phyloP scores from a whole-genome alignment of 2,888 invertebrate species.

The Cantharis rustica region DNA sequence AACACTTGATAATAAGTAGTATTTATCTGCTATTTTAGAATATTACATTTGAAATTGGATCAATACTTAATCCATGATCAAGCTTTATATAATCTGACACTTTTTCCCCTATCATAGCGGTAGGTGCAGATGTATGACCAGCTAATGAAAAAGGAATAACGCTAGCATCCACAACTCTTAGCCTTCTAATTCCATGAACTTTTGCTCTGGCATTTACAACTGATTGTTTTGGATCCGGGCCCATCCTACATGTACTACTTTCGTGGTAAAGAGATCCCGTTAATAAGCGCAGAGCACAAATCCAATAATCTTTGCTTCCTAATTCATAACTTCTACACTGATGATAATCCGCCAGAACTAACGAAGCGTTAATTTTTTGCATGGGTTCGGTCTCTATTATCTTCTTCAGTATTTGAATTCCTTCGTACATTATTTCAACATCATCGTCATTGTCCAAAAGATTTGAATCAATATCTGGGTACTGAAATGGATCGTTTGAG shows the following conservation, averaged over 20 bases:
- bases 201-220: conserved; percentile 41
- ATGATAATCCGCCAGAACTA: conserved; percentile 48
- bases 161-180: conserved; percentile 55
- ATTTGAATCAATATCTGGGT: conserved; percentile 41
- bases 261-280: conserved; percentile 27
- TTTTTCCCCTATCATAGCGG: conserved; percentile 63
- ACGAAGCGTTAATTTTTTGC: conserved; percentile 60
- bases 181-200: conserved; percentile 67
- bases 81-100: conserved; percentile 2
- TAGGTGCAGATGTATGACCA: conserved; percentile 59
- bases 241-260: conserved; percentile 34
- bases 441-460: conserved; percentile 56
- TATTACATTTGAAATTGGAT: neutral
- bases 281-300: conserved; percentile 32
- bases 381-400: conserved; percentile 60
- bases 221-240: conserved; percentile 21
- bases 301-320: conserved; percentile 30
- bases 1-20: no score
- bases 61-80: neutral
- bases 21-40: neutral
- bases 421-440: conserved; percentile 63
- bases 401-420: conserved; percentile 54
- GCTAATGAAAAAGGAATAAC: conserved; percentile 58
- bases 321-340: neutral
- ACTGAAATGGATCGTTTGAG: conserved; percentile 41